These are phyloP conservation scores for Achroia grisella DNA, from an alignment of 1,140 invertebrate genomes.

Conservation along the genomic window DNA sequence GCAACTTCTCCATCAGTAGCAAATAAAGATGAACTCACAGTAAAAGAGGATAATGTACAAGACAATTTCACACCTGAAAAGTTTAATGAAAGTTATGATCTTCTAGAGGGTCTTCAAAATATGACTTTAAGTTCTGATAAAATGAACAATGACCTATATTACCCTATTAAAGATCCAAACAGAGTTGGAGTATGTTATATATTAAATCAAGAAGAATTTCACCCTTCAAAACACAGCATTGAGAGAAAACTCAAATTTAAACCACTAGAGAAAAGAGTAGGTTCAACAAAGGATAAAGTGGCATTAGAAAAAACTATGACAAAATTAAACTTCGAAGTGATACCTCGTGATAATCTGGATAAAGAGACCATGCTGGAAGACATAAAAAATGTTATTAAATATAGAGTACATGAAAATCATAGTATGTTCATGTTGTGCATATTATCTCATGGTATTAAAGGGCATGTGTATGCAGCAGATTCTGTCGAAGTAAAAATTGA, in stretches of 20 bases:
- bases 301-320: slow-evolving; percentile 44
- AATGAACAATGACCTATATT: slow-evolving; percentile 31
- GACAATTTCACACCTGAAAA: slow-evolving; percentile 17
- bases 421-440: slow-evolving; percentile 63
- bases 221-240: slow-evolving; percentile 50
- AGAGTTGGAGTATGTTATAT: slow-evolving; percentile 54
- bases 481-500: slow-evolving; percentile 56
- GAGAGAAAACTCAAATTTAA: slow-evolving; percentile 14
- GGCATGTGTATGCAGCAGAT: slow-evolving; percentile 58
- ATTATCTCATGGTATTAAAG: slow-evolving; percentile 56
- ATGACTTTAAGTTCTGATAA: slow-evolving; percentile 49
- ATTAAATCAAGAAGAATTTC: slow-evolving; percentile 62
- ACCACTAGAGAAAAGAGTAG: slow-evolving; percentile 27
- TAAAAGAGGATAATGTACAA: slow-evolving; percentile 6
- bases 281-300: slow-evolving; percentile 43
- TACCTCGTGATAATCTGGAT: slow-evolving; percentile 35
- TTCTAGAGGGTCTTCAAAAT: slow-evolving; percentile 29
- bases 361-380: slow-evolving; percentile 37
- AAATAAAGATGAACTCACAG: slow-evolving; percentile 11
- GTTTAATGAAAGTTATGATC: slow-evolving; percentile 30
- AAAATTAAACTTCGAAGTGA: slow-evolving; percentile 45
- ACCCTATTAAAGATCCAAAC: slow-evolving; percentile 41
- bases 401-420: slow-evolving; percentile 33
- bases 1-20: slow-evolving; percentile 1
- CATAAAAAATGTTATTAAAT: slow-evolving; percentile 37